Evolutionary conservation across 1,140 invertebrate species (phyloP).

Genomic region (Batillaria attramentaria): DNA sequence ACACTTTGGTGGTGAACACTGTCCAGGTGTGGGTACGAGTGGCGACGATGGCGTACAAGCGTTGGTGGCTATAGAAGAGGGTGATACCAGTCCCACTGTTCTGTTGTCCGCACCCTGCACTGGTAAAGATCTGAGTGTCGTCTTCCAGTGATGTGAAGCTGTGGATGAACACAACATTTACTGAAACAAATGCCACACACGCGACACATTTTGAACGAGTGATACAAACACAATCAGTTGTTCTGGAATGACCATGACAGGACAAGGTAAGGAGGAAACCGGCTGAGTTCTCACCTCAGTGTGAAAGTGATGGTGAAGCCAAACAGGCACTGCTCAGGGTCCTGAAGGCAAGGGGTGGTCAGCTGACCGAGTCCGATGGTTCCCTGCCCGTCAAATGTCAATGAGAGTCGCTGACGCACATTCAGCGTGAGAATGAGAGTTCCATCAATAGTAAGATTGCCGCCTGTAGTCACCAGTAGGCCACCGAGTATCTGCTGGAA

Average conservation of each 20-base stretch:
- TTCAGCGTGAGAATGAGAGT: slow-evolving; percentile 26
- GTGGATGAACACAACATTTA: neutral
- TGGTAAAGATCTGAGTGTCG: slow-evolving; percentile 48
- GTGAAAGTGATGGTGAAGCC: slow-evolving; percentile 50
- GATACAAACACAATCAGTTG: neutral
- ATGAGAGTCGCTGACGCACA: slow-evolving; percentile 25
- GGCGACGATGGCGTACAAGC: slow-evolving; percentile 47
- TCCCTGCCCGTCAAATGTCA: slow-evolving; percentile 41
- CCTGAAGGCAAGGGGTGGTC: slow-evolving; percentile 35
- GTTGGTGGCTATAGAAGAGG: slow-evolving; percentile 43
- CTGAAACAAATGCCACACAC: too few relatives aligned
- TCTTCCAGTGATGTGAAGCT: slow-evolving; percentile 45
- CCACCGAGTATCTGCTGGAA: slow-evolving; percentile 40
- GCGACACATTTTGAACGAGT: neutral
- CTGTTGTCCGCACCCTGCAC: slow-evolving; percentile 46
- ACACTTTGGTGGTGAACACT: slow-evolving; percentile 30
- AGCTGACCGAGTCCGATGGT: slow-evolving; percentile 34
- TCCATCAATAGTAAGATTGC: slow-evolving; percentile 32
- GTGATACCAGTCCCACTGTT: slow-evolving; percentile 39
- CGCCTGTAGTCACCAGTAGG: slow-evolving; percentile 36
- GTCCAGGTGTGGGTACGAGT: slow-evolving; percentile 46
- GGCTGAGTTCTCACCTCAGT: slow-evolving; percentile 30
- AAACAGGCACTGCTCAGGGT: slow-evolving; percentile 46
- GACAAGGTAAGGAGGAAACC: neutral
- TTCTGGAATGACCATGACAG: neutral